These are phyloP conservation scores for Nymphalis polychloros DNA, from an alignment of 2,888 invertebrate genomes.

Conservation along the genomic window DNA sequence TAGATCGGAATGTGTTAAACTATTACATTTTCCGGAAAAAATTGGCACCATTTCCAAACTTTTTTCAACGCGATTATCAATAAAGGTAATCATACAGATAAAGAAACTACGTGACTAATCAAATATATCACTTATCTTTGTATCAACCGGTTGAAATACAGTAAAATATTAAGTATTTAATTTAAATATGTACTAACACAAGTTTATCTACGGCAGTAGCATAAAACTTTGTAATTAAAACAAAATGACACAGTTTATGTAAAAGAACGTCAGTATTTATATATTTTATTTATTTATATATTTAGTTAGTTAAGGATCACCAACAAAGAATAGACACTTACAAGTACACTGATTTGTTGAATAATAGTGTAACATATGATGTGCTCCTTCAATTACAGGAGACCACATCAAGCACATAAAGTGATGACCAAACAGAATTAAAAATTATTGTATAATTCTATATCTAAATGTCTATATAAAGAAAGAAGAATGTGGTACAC, in stretches of 20 bases:
- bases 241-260: neutral
- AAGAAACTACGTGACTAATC: slow-evolving; percentile 29
- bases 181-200: neutral
- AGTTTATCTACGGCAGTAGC: neutral
- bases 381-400: no score
- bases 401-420: no score
- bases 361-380: no score
- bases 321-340: no score
- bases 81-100: slow-evolving; percentile 41
- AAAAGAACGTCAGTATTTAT: no score
- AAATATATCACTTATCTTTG: neutral
- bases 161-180: neutral
- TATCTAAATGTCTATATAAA: no score
- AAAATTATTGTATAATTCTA: no score
- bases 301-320: no score
- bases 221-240: neutral
- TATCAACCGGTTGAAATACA: neutral
- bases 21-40: slow-evolving; percentile 66
- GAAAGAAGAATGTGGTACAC: no score
- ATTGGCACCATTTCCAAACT: slow-evolving; percentile 58
- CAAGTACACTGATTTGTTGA: no score
- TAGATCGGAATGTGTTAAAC: slow-evolving; percentile 72
- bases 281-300: no score
- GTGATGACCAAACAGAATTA: no score
- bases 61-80: slow-evolving; percentile 41